A percentile compares a stretch with the other conserved stretches of the same genome.
These are phyloP conservation scores for Muntiacus muntjak DNA, from an alignment of 2,113 vertebrate species.

Conservation along the genomic window DNA sequence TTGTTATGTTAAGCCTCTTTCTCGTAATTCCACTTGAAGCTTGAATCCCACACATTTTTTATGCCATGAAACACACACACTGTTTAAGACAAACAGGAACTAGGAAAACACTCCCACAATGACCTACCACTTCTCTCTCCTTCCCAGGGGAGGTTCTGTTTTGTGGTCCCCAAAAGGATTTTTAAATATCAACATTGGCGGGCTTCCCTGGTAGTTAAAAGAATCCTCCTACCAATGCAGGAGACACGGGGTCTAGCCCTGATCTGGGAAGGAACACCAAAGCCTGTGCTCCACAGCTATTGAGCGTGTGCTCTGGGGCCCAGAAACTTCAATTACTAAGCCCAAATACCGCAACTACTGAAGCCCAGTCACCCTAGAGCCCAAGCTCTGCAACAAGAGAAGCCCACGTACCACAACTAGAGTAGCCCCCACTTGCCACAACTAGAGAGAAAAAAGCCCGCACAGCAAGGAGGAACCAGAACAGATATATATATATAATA, in stretches of 20 bases:
- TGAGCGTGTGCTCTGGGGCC: not conserved
- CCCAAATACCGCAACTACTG: not conserved
- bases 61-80: not conserved
- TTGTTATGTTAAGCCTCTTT: not conserved
- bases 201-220: not conserved
- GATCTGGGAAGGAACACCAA: not conserved
- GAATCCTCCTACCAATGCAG: not conserved
- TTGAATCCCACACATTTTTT: not conserved
- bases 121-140: not conserved
- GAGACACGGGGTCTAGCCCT: not conserved
- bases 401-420: not conserved
- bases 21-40: not conserved
- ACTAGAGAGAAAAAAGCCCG: not conserved
- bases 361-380: not conserved
- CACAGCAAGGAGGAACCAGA: not conserved
- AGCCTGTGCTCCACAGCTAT: not conserved
- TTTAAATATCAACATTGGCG: not conserved
- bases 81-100: not conserved
- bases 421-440: not conserved
- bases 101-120: not conserved
- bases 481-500: not conserved
- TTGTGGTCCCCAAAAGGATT: not conserved
- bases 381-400: not conserved
- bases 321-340: not conserved
- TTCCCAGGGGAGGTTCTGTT: not conserved